Conservation (phyloP, 2,797 vertebrate species). For the Acanthurus tractus region DNA sequence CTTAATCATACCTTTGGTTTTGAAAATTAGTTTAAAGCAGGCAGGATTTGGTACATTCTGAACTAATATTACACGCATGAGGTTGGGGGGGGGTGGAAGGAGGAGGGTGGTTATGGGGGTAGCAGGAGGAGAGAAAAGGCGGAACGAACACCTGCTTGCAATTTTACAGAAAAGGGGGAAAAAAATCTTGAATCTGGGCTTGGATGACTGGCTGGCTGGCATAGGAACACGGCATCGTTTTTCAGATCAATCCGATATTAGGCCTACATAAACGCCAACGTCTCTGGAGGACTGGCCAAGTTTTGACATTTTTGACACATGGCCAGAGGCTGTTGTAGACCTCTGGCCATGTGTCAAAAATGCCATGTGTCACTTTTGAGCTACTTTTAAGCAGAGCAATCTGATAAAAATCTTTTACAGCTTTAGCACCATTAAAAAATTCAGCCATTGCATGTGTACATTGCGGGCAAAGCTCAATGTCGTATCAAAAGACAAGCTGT, state of each 20-base stretch:
- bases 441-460: constrained; percentile 36
- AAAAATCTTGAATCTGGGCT: constrained; percentile 69
- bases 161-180: constrained; percentile 78
- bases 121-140: constrained; percentile 63
- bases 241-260: constrained; percentile 83
- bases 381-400: constrained; percentile 41
- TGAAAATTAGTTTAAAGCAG: constrained; percentile 61
- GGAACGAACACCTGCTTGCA: constrained; percentile 86
- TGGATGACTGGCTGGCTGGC: constrained; percentile 72
- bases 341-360: no score
- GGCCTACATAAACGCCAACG: constrained; percentile 74
- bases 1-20: constrained; percentile 69
- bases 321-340: constrained; percentile 7
- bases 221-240: constrained; percentile 76
- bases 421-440: constrained; percentile 49
- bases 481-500: constrained; percentile 32
- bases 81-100: constrained; percentile 21
- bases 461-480: constrained; percentile 10
- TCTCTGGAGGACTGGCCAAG: constrained; percentile 50
- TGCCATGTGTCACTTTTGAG: constrained; percentile 1
- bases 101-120: constrained; percentile 50
- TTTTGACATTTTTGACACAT: constrained; percentile 22
- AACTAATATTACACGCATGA: constrained; percentile 67
- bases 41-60: constrained; percentile 62
- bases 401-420: constrained; percentile 64